phyloP scores from a whole-genome alignment of 2,113 vertebrate species.

The Pteropus alecto region DNA sequence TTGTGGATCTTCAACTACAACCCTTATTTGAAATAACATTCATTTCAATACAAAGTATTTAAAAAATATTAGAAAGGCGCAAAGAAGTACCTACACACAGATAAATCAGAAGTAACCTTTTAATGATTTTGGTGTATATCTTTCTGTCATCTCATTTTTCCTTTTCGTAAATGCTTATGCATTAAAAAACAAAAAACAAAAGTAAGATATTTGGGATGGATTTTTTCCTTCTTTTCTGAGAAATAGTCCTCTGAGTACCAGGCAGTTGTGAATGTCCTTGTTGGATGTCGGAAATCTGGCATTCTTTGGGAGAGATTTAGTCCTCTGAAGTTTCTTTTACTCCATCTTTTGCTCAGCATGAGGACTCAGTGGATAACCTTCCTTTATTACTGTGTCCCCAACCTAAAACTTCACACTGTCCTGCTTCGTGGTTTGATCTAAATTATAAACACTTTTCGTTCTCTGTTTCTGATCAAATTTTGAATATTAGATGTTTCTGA shows the following conservation, averaged over 20 bases:
- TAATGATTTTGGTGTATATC: background rate
- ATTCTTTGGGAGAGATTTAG: background rate
- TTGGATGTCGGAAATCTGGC: background rate
- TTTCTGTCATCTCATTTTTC: background rate
- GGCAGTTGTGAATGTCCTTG: background rate
- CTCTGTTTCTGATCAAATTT: background rate
- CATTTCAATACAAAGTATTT: background rate
- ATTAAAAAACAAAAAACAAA: background rate
- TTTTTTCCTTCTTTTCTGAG: background rate
- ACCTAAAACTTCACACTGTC: background rate
- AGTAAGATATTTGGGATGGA: background rate
- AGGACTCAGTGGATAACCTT: background rate
- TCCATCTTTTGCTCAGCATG: background rate
- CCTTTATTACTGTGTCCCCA: background rate
- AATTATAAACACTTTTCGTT: background rate
- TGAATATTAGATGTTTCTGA: background rate
- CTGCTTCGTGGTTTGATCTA: background rate
- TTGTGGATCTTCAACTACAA: background rate
- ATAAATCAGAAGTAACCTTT: background rate
- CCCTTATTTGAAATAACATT: background rate
- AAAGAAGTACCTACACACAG: background rate
- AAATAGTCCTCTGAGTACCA: background rate
- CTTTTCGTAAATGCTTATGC: background rate
- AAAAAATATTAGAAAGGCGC: background rate
- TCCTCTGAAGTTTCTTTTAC: background rate